Percentiles rank a stretch among this genome's conserved stretches.
Evolutionary conservation across 2,797 vertebrate species (phyloP).

Genomic region (Phyllotis vaccarum): DNA sequence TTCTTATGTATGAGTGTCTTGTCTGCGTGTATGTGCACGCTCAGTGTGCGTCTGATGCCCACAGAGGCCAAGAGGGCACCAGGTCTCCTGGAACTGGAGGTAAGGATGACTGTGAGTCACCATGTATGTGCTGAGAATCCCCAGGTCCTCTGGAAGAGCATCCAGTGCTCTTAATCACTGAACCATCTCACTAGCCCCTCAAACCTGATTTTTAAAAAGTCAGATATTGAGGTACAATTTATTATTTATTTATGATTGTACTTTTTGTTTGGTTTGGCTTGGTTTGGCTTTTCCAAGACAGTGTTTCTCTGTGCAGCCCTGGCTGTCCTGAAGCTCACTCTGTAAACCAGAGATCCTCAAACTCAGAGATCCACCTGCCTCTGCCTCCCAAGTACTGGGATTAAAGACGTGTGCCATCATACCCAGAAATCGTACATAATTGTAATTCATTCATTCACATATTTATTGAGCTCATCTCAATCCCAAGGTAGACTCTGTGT

Average conservation of each 20-base stretch:
- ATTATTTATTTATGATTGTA: slow-evolving; percentile 20
- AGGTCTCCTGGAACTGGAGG: neutral
- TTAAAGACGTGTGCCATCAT: neutral
- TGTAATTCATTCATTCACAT: slow-evolving; percentile 9
- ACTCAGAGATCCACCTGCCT: neutral
- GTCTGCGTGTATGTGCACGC: neutral
- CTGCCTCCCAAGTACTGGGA: neutral
- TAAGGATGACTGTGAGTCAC: neutral
- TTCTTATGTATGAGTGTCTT: neutral
- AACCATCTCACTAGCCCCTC: neutral
- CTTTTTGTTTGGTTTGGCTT: neutral
- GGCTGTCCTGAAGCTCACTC: neutral
- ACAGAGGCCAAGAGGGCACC: neutral
- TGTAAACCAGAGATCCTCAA: neutral
- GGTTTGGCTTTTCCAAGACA: neutral
- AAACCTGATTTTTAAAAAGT: slow-evolving; percentile 29
- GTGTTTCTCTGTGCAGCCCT: neutral
- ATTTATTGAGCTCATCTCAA: neutral
- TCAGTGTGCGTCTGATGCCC: neutral
- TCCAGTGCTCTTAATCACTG: neutral
- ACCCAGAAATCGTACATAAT: neutral
- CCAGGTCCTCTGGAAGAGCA: neutral
- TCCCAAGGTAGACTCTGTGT: neutral
- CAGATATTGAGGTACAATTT: slow-evolving; percentile 8
- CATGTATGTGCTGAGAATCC: neutral